Evolutionary conservation across 2,888 invertebrate genomes (phyloP), one percentile per base, ranked within the genome.

Genomic region (Coecobrya sp.): DNA sequence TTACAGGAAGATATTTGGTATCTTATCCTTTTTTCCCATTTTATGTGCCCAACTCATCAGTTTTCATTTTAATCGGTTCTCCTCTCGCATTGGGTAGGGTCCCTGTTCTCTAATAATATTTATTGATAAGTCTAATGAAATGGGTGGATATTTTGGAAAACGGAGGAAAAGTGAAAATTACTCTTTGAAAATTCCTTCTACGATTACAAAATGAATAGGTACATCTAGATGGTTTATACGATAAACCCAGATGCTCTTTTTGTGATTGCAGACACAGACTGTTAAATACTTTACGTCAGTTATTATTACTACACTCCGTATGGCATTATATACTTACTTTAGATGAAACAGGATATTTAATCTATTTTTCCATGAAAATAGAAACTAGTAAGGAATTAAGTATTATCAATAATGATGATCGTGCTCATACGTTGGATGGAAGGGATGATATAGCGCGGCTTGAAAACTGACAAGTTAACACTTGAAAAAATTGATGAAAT

Each of bases 221-320:
- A 45, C 42, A 19, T 45, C 22, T 10, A 79, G 84, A 84, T 84
- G 25, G 16, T 0, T 82, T 36, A n/a, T 52, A 82, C 19, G 82
- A 82, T 62, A 84, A 25, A 42, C 22, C 45, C 84, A 84, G 65
- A 36, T 84, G 84, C 45, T 84, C 84, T 55, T 59, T 62, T 49
- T 55, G 52, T 82, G 62, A 30, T 42, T 13, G 8, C 25, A 79
- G 36, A 70, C 42, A 11, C 3, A 42, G 11, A 25, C 5, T n/a
- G 25, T 65, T 65, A 30, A 36, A 68, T 16, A 30, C 0, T 68
- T 13, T 0, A 62, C 10, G 68, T 4, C 19, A 19, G 11, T 2
- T 19, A 65, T 25, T 11, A n/a, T n/a, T n/a, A n/a, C n/a, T n/a
- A n/a, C n/a, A n/a, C n/a, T n/a, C n/a, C n/a, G n/a, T n/a, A n/a